phyloP scores from a whole-genome alignment of 2,797 vertebrate species.

The Sarcophilus harrisii region DNA sequence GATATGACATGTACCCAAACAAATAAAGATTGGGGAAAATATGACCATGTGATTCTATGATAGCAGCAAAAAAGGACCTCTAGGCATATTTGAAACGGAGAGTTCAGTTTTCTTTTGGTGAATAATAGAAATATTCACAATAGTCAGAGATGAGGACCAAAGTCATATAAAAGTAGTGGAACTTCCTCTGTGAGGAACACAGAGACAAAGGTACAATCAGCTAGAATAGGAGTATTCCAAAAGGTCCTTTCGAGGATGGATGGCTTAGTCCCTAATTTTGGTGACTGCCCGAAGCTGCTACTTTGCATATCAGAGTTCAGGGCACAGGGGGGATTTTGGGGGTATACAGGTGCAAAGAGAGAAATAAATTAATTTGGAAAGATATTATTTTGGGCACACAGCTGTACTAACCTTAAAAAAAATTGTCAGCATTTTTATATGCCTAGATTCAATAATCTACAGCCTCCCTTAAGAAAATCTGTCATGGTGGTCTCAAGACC shows the following conservation, averaged over 20 bases:
- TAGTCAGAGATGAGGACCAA: background rate
- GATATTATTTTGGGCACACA: background rate
- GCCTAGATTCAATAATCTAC: background rate
- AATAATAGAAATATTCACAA: too few species aligned
- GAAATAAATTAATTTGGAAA: background rate
- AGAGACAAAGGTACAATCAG: background rate
- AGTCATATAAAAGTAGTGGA: background rate
- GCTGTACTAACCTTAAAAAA: background rate
- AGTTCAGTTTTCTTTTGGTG: background rate
- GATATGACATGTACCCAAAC: background rate
- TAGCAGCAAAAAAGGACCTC: background rate
- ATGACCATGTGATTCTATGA: background rate
- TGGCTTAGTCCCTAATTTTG: background rate
- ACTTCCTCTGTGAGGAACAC: background rate
- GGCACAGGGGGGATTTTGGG: background rate
- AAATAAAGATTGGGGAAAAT: background rate
- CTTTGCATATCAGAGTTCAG: background rate
- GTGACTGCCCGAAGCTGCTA: background rate
- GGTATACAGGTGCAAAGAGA: background rate
- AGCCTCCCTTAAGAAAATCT: background rate
- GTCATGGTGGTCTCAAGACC: background rate
- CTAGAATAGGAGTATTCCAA: background rate
- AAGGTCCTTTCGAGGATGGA: background rate
- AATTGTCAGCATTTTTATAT: background rate
- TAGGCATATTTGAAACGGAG: background rate